Percentiles rank a stretch among this genome's conserved stretches.
Conservation (phyloP, 2,888 invertebrate species). For the Drosophila quinaria region DNA sequence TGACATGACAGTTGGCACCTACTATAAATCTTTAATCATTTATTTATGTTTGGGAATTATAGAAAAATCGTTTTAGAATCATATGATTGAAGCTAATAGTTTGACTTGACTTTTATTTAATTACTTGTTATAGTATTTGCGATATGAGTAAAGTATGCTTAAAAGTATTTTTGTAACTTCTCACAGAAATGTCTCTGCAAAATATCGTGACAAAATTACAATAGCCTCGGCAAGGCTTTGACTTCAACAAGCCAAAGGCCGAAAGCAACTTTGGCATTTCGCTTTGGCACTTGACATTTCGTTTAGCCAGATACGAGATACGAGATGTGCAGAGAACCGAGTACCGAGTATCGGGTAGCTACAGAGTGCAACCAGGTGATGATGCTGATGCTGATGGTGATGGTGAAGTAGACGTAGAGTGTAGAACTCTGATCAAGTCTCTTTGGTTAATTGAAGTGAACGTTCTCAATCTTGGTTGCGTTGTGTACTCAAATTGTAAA, state of each 20-base stretch:
- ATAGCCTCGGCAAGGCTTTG: slow-evolving; percentile 59
- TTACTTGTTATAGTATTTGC: background rate
- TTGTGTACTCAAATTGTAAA: slow-evolving; percentile 4
- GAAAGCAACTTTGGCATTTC: slow-evolving; percentile 59
- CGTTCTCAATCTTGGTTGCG: slow-evolving; percentile 53
- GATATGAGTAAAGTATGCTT: slow-evolving; percentile 5
- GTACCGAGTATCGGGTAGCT: background rate
- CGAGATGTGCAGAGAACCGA: background rate
- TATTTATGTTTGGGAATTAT: background rate
- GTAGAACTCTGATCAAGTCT: slow-evolving; percentile 25
- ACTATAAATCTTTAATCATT: background rate
- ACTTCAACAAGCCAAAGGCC: slow-evolving; percentile 56
- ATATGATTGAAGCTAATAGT: background rate
- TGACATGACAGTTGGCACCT: background rate
- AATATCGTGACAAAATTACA: slow-evolving; percentile 54
- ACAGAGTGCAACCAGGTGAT: slow-evolving; percentile 25
- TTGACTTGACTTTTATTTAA: background rate
- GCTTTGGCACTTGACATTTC: slow-evolving; percentile 67
- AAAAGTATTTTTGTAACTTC: background rate
- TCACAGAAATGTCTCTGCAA: slow-evolving; percentile 37
- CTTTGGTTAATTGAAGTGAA: slow-evolving; percentile 52
- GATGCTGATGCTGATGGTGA: slow-evolving; percentile 8
- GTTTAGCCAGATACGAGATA: slow-evolving; percentile 8
- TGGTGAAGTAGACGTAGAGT: slow-evolving; percentile 1
- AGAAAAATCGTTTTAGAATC: background rate